Conservation (phyloP, 2,113 vertebrate genomes). For the Protobothrops flavoviridis region DNA sequence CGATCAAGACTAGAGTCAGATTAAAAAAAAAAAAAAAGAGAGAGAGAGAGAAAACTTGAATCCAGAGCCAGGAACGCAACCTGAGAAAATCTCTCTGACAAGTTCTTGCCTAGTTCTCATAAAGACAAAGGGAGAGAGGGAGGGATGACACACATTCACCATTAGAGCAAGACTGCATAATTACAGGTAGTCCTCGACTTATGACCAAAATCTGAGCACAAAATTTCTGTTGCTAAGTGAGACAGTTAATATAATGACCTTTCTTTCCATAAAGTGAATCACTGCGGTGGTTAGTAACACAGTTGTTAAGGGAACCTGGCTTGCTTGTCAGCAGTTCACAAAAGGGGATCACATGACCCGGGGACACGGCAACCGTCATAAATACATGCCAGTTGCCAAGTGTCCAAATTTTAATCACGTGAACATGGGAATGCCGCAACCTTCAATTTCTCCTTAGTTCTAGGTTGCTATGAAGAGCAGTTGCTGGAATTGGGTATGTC, state of each 20-base stretch:
- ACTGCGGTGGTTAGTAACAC: neutral
- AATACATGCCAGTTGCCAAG: neutral
- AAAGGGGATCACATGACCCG: neutral
- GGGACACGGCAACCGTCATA: neutral
- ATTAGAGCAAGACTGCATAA: neutral
- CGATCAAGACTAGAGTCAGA: neutral
- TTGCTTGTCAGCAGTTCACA: neutral
- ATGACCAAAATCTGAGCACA: neutral
- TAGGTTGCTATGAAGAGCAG: too few species aligned
- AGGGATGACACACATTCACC: neutral
- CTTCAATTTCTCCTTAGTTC: too few species aligned
- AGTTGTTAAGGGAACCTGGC: neutral
- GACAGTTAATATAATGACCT: neutral
- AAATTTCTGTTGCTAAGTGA: neutral
- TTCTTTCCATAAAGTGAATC: neutral
- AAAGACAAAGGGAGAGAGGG: neutral
- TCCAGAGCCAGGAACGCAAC: neutral
- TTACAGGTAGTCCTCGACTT: neutral
- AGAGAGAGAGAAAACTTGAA: neutral
- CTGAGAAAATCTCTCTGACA: neutral
- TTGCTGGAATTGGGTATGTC: neutral
- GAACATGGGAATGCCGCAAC: neutral
- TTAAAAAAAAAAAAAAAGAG: neutral
- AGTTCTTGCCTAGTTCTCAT: neutral
- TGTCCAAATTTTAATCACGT: neutral